Evolutionary conservation across 2,113 vertebrate species (phyloP), one percentile per base, ranked within the genome.

Genomic region (Hypanus sabinus): DNA sequence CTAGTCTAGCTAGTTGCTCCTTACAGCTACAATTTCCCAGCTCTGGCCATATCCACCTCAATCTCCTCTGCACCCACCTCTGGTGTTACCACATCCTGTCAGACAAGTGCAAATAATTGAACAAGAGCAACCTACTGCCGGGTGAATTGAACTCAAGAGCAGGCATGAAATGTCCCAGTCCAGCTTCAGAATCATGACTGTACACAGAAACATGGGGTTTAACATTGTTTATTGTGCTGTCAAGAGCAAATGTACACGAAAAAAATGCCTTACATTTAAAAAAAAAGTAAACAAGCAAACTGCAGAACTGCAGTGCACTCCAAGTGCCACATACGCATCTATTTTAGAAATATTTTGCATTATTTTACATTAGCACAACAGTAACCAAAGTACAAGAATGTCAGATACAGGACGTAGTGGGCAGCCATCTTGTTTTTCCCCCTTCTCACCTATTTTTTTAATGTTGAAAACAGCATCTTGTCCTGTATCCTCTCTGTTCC

Each of bases 341-440:
- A 96, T 96, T 97, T 96, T 95, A 94, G 94, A 95, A 95, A 96
- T 96, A 96, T 96, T 97, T 95, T 97, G 96, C 96, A 96, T 97
- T 97, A 96, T 97, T 96, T 97, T 97, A 97, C 97, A 98, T 97
- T 96, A 97, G 97, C 97, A 98, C 97, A 97, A 97, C 96, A 97
- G 96, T 96, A 97, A 97, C 96, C 97, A 97, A 97, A 96, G 96
- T 97, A 97, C 96, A 97, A 97, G 96, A 97, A 96, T 97, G 97
- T 96, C 97, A 97, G 96, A 97, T 97, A 97, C 97, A 97, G 97
- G 97, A 97, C 97, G 97, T 96, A 97, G 96, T 95, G 97, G 91
- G 73, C 70, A 73, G 97, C 97, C 97, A 97, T 96, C 96, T 96
- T 97, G 97, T 97, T 90, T 79, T 36, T 36, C 60, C 57, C 57